Percentiles rank a stretch among this genome's conserved stretches.
phyloP scores from a whole-genome alignment of 2,113 vertebrate genomes.

The Podarcis raffonei region DNA sequence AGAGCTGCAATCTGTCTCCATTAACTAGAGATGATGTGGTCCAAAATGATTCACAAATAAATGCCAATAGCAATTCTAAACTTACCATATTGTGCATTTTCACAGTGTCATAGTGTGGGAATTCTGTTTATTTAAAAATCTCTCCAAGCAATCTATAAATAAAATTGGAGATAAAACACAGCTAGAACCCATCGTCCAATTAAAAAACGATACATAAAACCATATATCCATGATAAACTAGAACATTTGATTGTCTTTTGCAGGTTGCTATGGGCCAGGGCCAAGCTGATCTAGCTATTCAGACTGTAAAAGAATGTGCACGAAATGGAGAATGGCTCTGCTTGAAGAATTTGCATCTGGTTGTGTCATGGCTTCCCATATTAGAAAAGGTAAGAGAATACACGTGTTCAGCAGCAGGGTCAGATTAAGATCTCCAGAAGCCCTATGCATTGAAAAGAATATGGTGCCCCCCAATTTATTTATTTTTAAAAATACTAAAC shows the following conservation, averaged over 20 bases:
- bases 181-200: too few relatives aligned
- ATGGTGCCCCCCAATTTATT: neutral
- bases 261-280: conserved; percentile 99
- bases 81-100: neutral
- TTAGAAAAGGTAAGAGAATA: conserved; percentile 87
- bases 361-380: conserved; percentile 92
- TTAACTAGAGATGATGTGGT: neutral
- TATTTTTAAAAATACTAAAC: neutral
- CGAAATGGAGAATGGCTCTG: conserved; percentile 92
- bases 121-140: neutral
- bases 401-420: too few relatives aligned
- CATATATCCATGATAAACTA: neutral
- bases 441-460: neutral
- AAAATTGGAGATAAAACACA: too few relatives aligned
- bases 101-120: neutral
- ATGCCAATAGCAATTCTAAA: neutral
- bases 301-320: conserved; percentile 88
- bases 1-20: neutral
- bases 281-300: conserved; percentile 93
- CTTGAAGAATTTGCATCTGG: conserved; percentile 97
- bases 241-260: conserved; percentile 29
- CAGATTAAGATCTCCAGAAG: neutral
- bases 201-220: too few relatives aligned
- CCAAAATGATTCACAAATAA: neutral
- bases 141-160: neutral